Conservation (phyloP, 2,888 invertebrate species). For the Suillia variegata region DNA sequence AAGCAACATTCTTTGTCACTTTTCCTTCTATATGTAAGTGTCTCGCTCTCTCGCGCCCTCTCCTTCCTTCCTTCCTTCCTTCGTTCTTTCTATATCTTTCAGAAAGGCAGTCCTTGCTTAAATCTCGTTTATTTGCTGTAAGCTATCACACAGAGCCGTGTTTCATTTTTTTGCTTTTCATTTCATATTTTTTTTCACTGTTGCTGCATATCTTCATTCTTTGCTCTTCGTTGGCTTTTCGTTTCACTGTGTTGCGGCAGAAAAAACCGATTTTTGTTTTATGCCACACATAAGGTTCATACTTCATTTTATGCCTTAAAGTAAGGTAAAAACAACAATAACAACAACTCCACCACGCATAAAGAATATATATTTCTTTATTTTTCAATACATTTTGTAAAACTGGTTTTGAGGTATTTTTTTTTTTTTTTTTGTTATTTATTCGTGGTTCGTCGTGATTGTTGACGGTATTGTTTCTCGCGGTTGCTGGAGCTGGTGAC, state of each 20-base stretch:
- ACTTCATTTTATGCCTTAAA: slow-evolving; percentile 11
- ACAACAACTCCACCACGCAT: too few species aligned
- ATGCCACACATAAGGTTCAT: slow-evolving; percentile 27
- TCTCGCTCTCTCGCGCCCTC: too few species aligned
- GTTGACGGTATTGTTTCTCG: neutral
- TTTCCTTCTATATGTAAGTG: too few species aligned
- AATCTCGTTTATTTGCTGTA: neutral
- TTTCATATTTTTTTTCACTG: slow-evolving; percentile 5
- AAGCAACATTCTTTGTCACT: too few species aligned
- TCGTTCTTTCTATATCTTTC: neutral
- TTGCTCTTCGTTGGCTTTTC: slow-evolving; percentile 8
- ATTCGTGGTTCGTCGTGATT: neutral
- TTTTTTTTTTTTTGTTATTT: too few species aligned
- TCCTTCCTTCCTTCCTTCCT: too few species aligned
- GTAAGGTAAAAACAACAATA: neutral
- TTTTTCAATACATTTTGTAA: slow-evolving; percentile 43
- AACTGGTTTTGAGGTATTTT: slow-evolving; percentile 57
- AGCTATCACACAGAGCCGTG: neutral
- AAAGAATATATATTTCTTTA: slow-evolving; percentile 15
- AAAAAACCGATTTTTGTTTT: slow-evolving; percentile 30
- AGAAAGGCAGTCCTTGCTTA: neutral
- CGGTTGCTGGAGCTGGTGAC: neutral
- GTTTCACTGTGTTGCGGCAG: neutral
- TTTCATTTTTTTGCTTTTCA: slow-evolving; percentile 17
- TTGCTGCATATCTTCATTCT: slow-evolving; percentile 29